Evolutionary conservation across 2,797 vertebrate genomes (phyloP), one percentile per base, ranked within the genome.

Genomic region (Protonibea diacanthus): DNA sequence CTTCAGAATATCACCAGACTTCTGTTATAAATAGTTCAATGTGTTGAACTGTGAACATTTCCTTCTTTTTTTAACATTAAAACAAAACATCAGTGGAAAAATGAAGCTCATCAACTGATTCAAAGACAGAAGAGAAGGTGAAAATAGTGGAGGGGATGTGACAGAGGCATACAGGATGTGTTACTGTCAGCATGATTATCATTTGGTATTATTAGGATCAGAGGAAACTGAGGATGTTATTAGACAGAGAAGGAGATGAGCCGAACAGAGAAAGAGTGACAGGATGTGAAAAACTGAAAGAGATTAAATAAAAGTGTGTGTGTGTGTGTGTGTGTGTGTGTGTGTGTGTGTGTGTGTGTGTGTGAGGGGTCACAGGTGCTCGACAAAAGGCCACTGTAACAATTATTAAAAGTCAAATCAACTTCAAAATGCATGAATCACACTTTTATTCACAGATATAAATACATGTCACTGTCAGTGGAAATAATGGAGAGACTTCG

Each of bases 211-310:
- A 83, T 74, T 79, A 81, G 80, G 71, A 70, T 8, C 25, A 69
- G 53, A 85, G 86, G 83, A 86, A 83, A 23, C 58, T 1, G 45
- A 71, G 86, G 86, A 83, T 83, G 80, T 78, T 80, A 55, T 87
- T 56, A 73, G 68, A 86, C 81, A 82, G 85, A 79, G 52, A 68
- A 47, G n/a, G 33, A 66, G 5, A 47, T 42, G 85, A 90, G 86
- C 52, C 68, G 69, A 76, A 61, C 51, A 86, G 61, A 72, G 82
- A 65, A 33, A 40, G 27, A 85, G 48, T 33, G 68, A 70, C 72
- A 80, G 81, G 84, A 86, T 60, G 78, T 49, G 42, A 74, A 76
- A 38, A 52, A 51, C 17, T 61, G 38, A 51, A 62, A 8, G 33
- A 77, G 53, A 76, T 73, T 27, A 78, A 64, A 56, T 65, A 44